Base-by-base conservation (phyloP, 92 coral and sea anemone genomes). In the Porites lobata region DNA sequence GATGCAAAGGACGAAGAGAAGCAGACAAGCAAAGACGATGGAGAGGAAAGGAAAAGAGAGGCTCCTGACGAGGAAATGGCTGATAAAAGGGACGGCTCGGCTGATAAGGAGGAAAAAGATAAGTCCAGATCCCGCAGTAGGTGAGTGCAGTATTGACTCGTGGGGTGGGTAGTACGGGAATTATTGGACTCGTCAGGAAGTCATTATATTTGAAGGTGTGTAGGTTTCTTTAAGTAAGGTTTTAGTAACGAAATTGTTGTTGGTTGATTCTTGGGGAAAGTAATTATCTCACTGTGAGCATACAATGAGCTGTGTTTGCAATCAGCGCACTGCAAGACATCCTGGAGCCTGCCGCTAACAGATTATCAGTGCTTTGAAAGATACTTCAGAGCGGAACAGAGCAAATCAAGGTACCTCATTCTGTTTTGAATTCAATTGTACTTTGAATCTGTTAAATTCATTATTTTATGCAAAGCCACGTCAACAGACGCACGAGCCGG, bases 121-220 rank as follows among this genome's bases (percentile, higher is more conserved):
- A 95, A 95, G 98, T 95, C 98, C 94, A 89, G 94, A 22, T 88
- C 93, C 77, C 93, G 90, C 58, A 95, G 95, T 93, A 93, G 98
- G 98, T 95, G 96, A 95, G 98, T 84, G 32, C 82, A 61, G 26
- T 15, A 69, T 12, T 38, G 65, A 19, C 29, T 18, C 38, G 57
- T 7, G 54, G 19, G 78, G 18, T 3, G 63, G 20, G 43, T 21
- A n/a, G 6, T 10, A 9, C 4, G 11, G 19, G 57, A 22, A 0
- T 56, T 24, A 21, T 20, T 56, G 11, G 61, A 56, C 61, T 14
- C 61, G 12, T 14, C 4, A 14, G 61, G 15, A 14, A 56, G 61
- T 11, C 5, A 62, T 14, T 17, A 20, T 15, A 20, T 15, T n/a
- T 15, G 66, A 0, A 13, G 61, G 12, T 56, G 13, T 10, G 13